Evolutionary conservation across 1,140 invertebrate species (phyloP), one percentile per base, ranked within the genome.

Genomic region (Riptortus pedestris): DNA sequence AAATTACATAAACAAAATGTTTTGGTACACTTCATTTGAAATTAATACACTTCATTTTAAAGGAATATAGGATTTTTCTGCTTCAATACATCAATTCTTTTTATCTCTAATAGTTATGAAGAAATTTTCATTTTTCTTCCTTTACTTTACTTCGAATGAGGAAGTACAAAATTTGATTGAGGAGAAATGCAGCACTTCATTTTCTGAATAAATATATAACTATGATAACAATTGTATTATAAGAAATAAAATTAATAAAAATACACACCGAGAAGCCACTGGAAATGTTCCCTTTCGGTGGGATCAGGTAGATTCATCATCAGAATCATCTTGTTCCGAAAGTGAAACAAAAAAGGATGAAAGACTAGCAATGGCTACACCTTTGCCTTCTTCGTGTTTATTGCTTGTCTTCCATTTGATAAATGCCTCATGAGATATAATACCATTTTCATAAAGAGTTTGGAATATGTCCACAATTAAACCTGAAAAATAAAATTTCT

Each of bases 401-500:
- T 74, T 70, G 68, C 73, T 77, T 3, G 70, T 71, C 65, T 80
- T 75, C 83, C 83, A 85, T 52, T 78, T 72, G 38, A 79, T 71
- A 68, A 84, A 85, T 57, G 79, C 77, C 62, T 85, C 81, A 66
- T 78, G 79, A 52, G 79, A 82, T 66, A 85, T 79, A 55, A 83
- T 71, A 67, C 79, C 78, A 65, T 79, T 74, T 66, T 83, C 80
- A 63, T 77, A 80, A n/a, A 85, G 71, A 16, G 71, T 71, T 55
- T 79, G 77, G 72, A 84, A 80, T 62, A 82, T 78, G 64, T 73
- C 69, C 5, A 74, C 67, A 38, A 84, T 70, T 38, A 83, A 68
- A 69, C 80, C 64, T 70, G 48, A 66, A 72, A 68, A 29, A 69
- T 2, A 38, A 66, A 67, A 68, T 67, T 51, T 67, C 16, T 51